Conservation (phyloP, 1,140 invertebrate genomes). For the Gonioctena quinquepunctata region DNA sequence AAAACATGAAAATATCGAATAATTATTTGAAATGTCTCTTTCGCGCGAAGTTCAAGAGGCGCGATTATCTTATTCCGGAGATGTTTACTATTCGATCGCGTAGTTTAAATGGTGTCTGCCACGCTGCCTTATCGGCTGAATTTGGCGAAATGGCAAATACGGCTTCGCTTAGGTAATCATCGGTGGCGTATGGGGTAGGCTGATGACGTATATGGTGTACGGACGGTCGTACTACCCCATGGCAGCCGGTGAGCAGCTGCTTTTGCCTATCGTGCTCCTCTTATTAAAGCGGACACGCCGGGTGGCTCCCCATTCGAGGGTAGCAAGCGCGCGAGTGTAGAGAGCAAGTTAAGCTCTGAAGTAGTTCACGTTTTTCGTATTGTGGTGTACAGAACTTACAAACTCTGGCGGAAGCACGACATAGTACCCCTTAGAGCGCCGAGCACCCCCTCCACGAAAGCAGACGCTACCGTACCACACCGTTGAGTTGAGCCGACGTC, state of each 20-base stretch:
- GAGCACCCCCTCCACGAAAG: slow-evolving; percentile 46
- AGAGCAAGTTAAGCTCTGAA: slow-evolving; percentile 13
- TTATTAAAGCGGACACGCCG: slow-evolving; percentile 46
- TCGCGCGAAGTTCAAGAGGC: no score
- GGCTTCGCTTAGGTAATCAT: slow-evolving; percentile 7
- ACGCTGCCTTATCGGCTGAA: not conserved
- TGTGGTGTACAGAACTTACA: slow-evolving; percentile 8
- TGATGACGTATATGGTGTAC: slow-evolving; percentile 35
- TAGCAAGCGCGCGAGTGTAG: slow-evolving; percentile 35
- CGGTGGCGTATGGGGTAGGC: slow-evolving; percentile 29
- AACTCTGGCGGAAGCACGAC: slow-evolving; percentile 41
- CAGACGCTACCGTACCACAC: slow-evolving; percentile 45
- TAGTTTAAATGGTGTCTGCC: no score
- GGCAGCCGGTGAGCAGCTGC: slow-evolving; percentile 50
- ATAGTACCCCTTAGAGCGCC: slow-evolving; percentile 52
- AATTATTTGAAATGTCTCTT: no score
- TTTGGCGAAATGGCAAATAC: slow-evolving; percentile 14
- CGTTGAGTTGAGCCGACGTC: slow-evolving; percentile 29
- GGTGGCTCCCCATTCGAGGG: slow-evolving; percentile 48
- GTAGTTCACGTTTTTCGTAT: slow-evolving; percentile 20
- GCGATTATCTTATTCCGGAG: no score
- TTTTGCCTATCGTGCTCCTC: slow-evolving; percentile 33
- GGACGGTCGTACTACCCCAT: slow-evolving; percentile 30
- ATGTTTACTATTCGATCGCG: no score
- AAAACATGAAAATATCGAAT: no score